These are phyloP conservation scores for Drosophila ustulata DNA, from an alignment of 2,888 invertebrate genomes.

Conservation along the genomic window DNA sequence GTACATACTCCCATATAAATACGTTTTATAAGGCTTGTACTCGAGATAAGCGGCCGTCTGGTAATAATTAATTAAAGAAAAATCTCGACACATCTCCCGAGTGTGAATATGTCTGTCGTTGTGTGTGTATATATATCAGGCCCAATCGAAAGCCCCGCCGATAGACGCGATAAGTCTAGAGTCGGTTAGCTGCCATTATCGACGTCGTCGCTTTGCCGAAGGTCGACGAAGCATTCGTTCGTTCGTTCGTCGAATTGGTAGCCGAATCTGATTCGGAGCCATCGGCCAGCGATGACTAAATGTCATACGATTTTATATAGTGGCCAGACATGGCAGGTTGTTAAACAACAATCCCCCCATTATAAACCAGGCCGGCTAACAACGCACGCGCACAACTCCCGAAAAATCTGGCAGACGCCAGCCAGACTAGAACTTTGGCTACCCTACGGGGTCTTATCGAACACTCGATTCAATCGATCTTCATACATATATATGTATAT, in stretches of 20 bases:
- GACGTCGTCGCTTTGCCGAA: constrained; percentile 20
- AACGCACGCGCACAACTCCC: constrained; percentile 20
- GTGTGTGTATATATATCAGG: neutral
- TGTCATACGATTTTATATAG: constrained; percentile 47
- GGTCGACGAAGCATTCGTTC: constrained; percentile 19
- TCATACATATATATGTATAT: too few species aligned
- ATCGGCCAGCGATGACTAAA: constrained; percentile 20
- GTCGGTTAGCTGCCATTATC: constrained; percentile 19
- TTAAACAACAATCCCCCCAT: constrained; percentile 37
- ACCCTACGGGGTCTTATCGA: neutral
- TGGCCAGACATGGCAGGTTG: constrained; percentile 36
- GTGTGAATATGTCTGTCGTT: neutral
- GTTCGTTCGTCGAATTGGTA: constrained; percentile 13
- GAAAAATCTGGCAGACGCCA: constrained; percentile 6
- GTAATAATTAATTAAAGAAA: constrained; percentile 33
- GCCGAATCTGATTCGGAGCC: constrained; percentile 31
- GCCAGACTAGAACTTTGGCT: neutral
- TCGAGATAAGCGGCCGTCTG: constrained; percentile 15
- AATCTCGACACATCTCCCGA: constrained; percentile 17
- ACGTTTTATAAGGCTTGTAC: neutral
- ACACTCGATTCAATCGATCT: neutral
- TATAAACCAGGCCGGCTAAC: constrained; percentile 8
- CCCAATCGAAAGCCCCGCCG: constrained; percentile 25
- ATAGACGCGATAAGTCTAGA: constrained; percentile 22
- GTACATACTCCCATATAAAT: neutral